These are phyloP conservation scores for Sylvia atricapilla DNA, from an alignment of 2,113 vertebrate species.

Conservation along the genomic window DNA sequence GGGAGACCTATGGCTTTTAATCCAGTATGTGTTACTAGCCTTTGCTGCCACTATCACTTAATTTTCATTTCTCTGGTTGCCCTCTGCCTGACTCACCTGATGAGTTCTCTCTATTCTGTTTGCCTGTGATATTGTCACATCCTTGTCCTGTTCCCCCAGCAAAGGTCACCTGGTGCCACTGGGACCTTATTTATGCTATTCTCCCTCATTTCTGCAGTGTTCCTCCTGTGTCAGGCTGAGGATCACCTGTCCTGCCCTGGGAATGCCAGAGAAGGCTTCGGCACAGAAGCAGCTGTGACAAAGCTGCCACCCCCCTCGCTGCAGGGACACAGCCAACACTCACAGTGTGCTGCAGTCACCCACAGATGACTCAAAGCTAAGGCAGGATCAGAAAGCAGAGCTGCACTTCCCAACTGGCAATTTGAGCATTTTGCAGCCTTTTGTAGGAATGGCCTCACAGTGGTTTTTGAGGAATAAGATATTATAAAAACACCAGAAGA, in stretches of 20 bases:
- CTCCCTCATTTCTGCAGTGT: background rate
- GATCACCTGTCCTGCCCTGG: background rate
- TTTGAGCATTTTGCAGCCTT: conserved; percentile 1
- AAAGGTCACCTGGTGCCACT: background rate
- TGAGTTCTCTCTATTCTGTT: background rate
- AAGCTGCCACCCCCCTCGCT: background rate
- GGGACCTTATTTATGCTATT: background rate
- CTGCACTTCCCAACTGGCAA: background rate
- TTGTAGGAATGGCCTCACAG: background rate
- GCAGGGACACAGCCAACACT: background rate
- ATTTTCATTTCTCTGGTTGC: background rate
- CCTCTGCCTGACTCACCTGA: background rate
- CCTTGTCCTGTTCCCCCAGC: background rate
- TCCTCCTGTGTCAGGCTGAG: background rate
- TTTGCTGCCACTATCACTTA: background rate
- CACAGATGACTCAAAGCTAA: background rate
- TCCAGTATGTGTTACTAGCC: background rate
- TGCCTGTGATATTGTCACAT: background rate
- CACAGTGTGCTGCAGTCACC: background rate
- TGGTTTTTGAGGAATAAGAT: background rate
- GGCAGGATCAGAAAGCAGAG: background rate
- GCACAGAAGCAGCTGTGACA: background rate
- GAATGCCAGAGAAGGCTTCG: background rate
- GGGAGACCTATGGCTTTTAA: background rate
- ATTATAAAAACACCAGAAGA: background rate